Percentiles rank a stretch among this genome's conserved stretches.
Conservation (phyloP, 2,888 invertebrate species). For the Cephus sareptanus region DNA sequence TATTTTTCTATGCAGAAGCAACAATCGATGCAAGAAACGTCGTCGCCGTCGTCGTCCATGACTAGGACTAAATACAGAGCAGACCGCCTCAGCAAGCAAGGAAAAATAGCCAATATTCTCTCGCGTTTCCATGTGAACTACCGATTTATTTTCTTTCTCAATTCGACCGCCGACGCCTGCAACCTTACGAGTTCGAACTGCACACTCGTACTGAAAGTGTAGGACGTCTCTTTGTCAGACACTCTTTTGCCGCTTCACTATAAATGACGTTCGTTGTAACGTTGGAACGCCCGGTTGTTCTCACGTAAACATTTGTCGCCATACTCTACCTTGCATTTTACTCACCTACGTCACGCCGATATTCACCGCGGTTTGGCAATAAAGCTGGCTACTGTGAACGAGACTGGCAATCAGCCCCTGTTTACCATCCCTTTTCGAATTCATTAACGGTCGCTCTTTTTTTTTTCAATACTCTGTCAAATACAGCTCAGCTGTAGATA, state of each 20-base stretch:
- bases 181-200: not conserved
- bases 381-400: constrained; percentile 23
- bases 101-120: not conserved
- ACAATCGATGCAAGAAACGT: not conserved
- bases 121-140: constrained; percentile 31
- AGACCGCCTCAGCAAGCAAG: not conserved
- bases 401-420: constrained; percentile 34
- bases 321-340: not conserved
- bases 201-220: not conserved
- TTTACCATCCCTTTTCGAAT: constrained; percentile 39
- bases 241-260: not conserved
- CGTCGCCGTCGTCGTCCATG: not conserved
- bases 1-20: not conserved
- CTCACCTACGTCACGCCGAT: not conserved
- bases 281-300: not conserved
- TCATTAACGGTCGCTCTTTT: constrained; percentile 31
- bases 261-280: not conserved
- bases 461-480: constrained; percentile 18
- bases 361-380: not conserved
- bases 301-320: not conserved
- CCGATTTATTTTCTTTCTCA: constrained; percentile 31
- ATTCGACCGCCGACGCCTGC: not conserved
- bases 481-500: not conserved
- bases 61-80: not conserved
- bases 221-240: not conserved